Conservation (phyloP, 2,113 vertebrate genomes). For the Trichomycterus rosablanca region DNA sequence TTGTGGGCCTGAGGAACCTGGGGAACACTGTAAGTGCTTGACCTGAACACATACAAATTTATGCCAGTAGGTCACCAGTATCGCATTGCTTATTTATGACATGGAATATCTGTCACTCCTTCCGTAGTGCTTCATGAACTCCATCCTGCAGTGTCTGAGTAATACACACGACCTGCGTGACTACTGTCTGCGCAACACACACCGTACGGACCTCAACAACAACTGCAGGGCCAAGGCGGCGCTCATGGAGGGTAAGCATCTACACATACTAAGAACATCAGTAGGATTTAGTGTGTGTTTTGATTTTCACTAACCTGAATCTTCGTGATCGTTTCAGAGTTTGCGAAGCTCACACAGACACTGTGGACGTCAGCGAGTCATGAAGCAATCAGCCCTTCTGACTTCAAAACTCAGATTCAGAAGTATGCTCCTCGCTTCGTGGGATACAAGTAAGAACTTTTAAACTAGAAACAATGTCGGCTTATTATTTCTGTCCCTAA, state of each 20-base stretch:
- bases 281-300: not conserved
- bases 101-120: not conserved
- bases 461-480: not conserved
- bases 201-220: constrained; percentile 79
- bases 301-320: too few relatives aligned
- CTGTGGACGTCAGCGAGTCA: constrained; percentile 85
- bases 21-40: constrained; percentile 86
- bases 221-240: constrained; percentile 70
- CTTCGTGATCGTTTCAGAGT: constrained; percentile 75
- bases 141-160: constrained; percentile 93
- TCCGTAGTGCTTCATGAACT: constrained; percentile 96
- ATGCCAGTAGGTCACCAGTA: not conserved
- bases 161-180: constrained; percentile 90
- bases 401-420: constrained; percentile 93
- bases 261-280: not conserved
- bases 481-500: too few relatives aligned
- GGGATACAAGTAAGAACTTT: constrained; percentile 83
- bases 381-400: constrained; percentile 84
- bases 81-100: not conserved
- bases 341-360: constrained; percentile 85
- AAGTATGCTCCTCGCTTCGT: constrained; percentile 87
- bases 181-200: constrained; percentile 84
- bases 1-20: constrained; percentile 89
- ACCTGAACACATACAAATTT: not conserved
- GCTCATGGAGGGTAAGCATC: constrained; percentile 83